Evolutionary conservation across 53 echinoderm and acorn worm genomes (phyloP).

Genomic region (Paelopatides confundens): DNA sequence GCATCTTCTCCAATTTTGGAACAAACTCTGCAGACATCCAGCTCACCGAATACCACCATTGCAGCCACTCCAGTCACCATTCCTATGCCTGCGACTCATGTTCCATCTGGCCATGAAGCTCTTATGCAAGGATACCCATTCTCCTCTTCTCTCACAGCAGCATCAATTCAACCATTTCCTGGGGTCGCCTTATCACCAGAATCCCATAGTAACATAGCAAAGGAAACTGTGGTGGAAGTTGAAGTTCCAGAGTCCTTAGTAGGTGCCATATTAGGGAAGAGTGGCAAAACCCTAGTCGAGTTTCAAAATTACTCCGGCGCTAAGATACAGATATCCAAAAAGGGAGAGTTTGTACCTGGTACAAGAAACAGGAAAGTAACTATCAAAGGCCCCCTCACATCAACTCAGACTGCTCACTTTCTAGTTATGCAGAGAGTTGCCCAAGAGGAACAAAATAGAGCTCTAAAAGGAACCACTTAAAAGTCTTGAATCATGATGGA

Average conservation of each 20-base stretch:
- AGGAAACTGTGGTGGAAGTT: slow-evolving; percentile 88
- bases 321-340: slow-evolving; percentile 98
- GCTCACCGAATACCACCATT: slow-evolving; percentile 57
- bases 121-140: slow-evolving; percentile 67
- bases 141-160: slow-evolving; percentile 55
- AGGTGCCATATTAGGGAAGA: slow-evolving; percentile 98
- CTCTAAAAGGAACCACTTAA: slow-evolving; percentile 95
- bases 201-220: slow-evolving; percentile 68
- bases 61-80: slow-evolving; percentile 36
- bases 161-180: slow-evolving; percentile 20
- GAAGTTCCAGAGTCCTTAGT: slow-evolving; percentile 97
- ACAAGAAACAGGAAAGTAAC: slow-evolving; percentile 98
- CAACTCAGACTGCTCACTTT: slow-evolving; percentile 97
- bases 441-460: slow-evolving; percentile 98
- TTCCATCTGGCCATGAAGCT: slow-evolving; percentile 61
- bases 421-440: slow-evolving; percentile 89
- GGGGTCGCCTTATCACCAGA: slow-evolving; percentile 58
- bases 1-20: slow-evolving; percentile 61
- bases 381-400: slow-evolving; percentile 89
- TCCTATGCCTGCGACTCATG: slow-evolving; percentile 46
- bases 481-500: slow-evolving; percentile 35
- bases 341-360: slow-evolving; percentile 97
- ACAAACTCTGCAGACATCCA: slow-evolving; percentile 19
- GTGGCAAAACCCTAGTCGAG: slow-evolving; percentile 98
- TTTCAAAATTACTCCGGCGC: slow-evolving; percentile 96